phyloP scores from a whole-genome alignment of 1,140 invertebrate species.

The Schlechtendalia chinensis region DNA sequence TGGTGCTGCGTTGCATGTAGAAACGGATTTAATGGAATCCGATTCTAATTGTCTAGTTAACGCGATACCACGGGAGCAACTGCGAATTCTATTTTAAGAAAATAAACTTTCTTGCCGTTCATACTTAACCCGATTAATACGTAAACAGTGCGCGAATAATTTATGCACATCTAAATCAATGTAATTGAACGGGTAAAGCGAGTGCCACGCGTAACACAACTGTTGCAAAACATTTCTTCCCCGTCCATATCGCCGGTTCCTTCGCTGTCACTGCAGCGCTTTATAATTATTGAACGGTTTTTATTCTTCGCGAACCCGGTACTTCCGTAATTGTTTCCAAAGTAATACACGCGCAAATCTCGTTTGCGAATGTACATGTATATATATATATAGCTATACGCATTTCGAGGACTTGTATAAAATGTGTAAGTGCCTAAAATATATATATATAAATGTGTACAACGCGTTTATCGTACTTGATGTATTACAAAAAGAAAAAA shows the following conservation, averaged over 20 bases:
- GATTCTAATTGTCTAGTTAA: constrained; percentile 33
- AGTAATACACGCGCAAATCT: neutral
- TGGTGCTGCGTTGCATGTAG: too few species aligned
- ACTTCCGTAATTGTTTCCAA: constrained; percentile 16
- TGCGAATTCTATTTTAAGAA: constrained; percentile 10
- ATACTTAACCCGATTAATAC: constrained; percentile 29
- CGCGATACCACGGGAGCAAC: neutral
- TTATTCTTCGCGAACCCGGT: constrained; percentile 10
- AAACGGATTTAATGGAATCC: constrained; percentile 25
- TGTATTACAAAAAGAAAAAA: too few species aligned
- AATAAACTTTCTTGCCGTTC: constrained; percentile 37
- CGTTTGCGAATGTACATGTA: too few species aligned
- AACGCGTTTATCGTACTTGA: too few species aligned
- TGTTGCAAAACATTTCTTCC: neutral
- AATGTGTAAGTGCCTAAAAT: too few species aligned
- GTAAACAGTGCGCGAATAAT: constrained; percentile 43
- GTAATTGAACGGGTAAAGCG: constrained; percentile 40
- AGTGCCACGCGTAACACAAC: neutral
- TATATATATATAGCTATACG: too few species aligned
- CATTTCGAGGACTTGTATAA: too few species aligned
- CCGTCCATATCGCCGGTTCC: neutral
- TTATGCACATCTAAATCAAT: constrained; percentile 21
- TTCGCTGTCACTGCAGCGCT: neutral
- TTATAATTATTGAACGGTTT: constrained; percentile 34
- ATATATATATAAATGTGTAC: too few species aligned